Conservation (phyloP, 1,140 invertebrate species). For the Aphelinus certus region DNA sequence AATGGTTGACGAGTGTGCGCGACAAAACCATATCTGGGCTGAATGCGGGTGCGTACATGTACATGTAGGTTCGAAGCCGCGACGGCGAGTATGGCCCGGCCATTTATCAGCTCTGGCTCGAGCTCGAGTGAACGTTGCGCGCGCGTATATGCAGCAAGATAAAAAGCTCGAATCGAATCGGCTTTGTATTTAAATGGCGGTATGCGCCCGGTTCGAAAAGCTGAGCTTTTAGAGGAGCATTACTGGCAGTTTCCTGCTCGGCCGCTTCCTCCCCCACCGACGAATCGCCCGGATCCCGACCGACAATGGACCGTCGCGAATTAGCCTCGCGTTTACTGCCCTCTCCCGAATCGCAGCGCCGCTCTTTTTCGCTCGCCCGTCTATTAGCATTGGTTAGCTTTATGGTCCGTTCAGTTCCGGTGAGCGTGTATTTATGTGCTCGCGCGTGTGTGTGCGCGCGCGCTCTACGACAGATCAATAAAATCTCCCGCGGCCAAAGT, state of each 20-base stretch:
- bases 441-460: neutral
- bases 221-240: conserved; percentile 49
- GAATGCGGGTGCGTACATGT: no score
- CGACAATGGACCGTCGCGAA: conserved; percentile 54
- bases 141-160: neutral
- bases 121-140: neutral
- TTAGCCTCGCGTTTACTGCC: conserved; percentile 66
- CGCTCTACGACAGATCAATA: conserved; percentile 58
- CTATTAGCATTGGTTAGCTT: conserved; percentile 69
- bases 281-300: neutral
- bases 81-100: no score
- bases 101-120: conserved; percentile 1
- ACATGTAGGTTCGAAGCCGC: no score
- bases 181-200: conserved; percentile 31
- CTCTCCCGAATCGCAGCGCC: conserved; percentile 50
- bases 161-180: conserved; percentile 28
- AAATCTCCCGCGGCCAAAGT: conserved; percentile 61
- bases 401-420: conserved; percentile 67
- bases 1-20: no score
- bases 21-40: no score
- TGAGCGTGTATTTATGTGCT: conserved; percentile 22
- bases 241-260: conserved; percentile 61
- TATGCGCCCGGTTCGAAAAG: conserved; percentile 21
- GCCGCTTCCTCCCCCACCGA: conserved; percentile 19
- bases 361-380: conserved; percentile 7